These are phyloP conservation scores for Caenorhabditis tropicalis DNA, from an alignment of 1,140 invertebrate species.

Conservation along the genomic window DNA sequence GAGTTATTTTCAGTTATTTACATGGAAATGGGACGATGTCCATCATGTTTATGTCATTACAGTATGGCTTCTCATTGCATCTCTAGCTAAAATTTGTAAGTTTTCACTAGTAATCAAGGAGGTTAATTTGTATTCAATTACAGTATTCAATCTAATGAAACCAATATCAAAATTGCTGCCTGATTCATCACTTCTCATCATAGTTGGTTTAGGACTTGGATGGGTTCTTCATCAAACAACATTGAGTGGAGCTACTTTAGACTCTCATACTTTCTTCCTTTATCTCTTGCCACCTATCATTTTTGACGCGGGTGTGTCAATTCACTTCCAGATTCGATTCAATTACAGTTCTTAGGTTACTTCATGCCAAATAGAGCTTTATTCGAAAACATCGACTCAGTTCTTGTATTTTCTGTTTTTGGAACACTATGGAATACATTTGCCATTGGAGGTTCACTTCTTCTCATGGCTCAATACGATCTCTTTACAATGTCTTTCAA, in stretches of 20 bases:
- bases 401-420: slow-evolving; percentile 59
- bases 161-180: slow-evolving; percentile 66
- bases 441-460: slow-evolving; percentile 57
- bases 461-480: slow-evolving; percentile 29
- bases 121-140: background rate
- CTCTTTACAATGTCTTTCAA: slow-evolving; percentile 54
- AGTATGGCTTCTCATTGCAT: slow-evolving; percentile 65
- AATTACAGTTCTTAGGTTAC: slow-evolving; percentile 53
- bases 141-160: slow-evolving; percentile 70
- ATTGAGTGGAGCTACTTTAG: slow-evolving; percentile 49
- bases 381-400: slow-evolving; percentile 64
- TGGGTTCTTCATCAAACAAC: slow-evolving; percentile 35
- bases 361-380: slow-evolving; percentile 65
- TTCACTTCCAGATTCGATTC: background rate
- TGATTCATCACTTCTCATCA: slow-evolving; percentile 61
- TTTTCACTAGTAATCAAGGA: background rate
- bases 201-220: slow-evolving; percentile 52
- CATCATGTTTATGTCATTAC: slow-evolving; percentile 61
- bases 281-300: slow-evolving; percentile 73
- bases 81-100: slow-evolving; percentile 68
- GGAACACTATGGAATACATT: slow-evolving; percentile 62
- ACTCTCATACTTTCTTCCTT: slow-evolving; percentile 62
- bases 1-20: slow-evolving; percentile 59
- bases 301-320: slow-evolving; percentile 72
- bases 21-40: slow-evolving; percentile 62